phyloP scores from a whole-genome alignment of 2,797 vertebrate species.

The Ceryle rudis region DNA sequence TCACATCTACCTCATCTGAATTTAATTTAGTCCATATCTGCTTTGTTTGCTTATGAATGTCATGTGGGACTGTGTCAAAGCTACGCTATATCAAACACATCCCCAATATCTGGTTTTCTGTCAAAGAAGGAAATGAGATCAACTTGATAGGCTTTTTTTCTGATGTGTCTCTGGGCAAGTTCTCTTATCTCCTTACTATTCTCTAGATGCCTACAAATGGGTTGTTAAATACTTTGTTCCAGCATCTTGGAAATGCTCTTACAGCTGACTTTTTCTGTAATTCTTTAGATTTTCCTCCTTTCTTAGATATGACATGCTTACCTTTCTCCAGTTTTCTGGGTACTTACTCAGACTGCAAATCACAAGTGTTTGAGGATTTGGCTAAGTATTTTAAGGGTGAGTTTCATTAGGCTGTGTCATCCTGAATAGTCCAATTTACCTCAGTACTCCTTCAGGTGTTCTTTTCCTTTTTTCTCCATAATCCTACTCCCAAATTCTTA shows the following conservation, averaged over 20 bases:
- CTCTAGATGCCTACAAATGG: background rate
- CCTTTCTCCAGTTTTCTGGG: background rate
- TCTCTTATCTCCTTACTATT: background rate
- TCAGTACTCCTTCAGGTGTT: background rate
- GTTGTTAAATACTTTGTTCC: background rate
- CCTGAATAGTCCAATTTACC: background rate
- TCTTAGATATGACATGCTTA: background rate
- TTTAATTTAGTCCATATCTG: conserved; percentile 4
- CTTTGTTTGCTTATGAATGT: background rate
- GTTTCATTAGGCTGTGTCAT: background rate
- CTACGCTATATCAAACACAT: background rate
- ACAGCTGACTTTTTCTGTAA: background rate
- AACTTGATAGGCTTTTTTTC: conserved; percentile 4
- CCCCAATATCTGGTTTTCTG: background rate
- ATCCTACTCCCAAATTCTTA: background rate
- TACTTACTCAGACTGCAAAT: background rate
- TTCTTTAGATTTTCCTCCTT: background rate
- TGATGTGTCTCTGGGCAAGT: background rate
- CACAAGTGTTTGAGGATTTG: background rate
- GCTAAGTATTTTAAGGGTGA: background rate
- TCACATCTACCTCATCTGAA: background rate
- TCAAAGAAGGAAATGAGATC: conserved; percentile 48
- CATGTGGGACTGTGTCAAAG: background rate
- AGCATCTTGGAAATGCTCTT: background rate
- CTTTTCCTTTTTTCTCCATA: background rate